Conservation (phyloP, 2,113 vertebrate species). For the Theropithecus gelada region DNA sequence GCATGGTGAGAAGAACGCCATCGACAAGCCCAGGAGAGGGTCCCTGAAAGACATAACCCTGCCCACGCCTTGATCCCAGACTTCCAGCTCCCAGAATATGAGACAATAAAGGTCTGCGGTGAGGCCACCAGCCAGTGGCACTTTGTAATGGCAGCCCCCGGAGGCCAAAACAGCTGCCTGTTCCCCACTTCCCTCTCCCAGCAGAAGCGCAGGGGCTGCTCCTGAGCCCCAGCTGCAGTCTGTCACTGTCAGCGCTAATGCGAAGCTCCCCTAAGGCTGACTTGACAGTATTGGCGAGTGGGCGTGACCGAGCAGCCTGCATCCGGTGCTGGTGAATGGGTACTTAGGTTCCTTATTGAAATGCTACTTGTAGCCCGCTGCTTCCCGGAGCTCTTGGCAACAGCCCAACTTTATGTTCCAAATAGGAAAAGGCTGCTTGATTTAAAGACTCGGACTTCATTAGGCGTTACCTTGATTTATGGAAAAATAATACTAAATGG, state of each 20-base stretch:
- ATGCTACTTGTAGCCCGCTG: slow-evolving; percentile 18
- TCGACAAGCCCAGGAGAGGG: not conserved
- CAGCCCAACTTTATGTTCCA: not conserved
- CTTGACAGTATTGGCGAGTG: not conserved
- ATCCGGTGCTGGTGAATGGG: slow-evolving; percentile 37
- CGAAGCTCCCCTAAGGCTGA: not conserved
- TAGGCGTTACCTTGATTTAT: slow-evolving; percentile 56
- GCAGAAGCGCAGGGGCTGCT: not conserved
- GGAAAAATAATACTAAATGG: slow-evolving; percentile 58
- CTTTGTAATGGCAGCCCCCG: fast-evolving
- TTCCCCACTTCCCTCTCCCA: not conserved
- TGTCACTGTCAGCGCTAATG: not conserved
- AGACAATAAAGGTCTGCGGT: not conserved
- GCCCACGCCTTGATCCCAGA: not conserved
- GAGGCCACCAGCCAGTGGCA: fast-evolving
- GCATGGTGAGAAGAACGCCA: fast-evolving
- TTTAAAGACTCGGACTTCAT: slow-evolving; percentile 36
- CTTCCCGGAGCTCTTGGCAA: slow-evolving; percentile 1
- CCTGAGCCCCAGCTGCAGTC: not conserved
- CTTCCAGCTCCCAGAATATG: not conserved
- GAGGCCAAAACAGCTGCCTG: fast-evolving
- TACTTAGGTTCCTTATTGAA: not conserved
- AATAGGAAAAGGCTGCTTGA: slow-evolving; percentile 66
- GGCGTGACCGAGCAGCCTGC: not conserved
- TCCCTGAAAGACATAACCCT: not conserved